Evolutionary conservation across 1,140 invertebrate species (phyloP).

Genomic region (Lysiphlebus fabarum): DNA sequence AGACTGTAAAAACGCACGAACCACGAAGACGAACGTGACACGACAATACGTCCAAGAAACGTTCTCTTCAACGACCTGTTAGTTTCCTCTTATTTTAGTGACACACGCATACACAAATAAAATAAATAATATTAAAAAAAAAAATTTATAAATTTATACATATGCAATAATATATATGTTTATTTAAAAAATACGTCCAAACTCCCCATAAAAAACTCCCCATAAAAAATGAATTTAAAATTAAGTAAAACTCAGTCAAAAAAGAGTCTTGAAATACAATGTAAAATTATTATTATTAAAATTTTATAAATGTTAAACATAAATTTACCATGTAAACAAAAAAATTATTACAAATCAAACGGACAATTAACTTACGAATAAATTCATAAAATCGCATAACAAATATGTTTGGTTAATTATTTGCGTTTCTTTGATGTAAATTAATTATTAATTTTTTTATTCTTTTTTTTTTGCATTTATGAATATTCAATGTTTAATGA

Average conservation of each 20-base stretch:
- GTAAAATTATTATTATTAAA: background rate
- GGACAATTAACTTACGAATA: conserved; percentile 17
- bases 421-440: background rate
- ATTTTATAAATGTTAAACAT: background rate
- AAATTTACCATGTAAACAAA: conserved; percentile 12
- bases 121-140: too few relatives aligned
- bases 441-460: background rate
- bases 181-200: too few relatives aligned
- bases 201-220: too few relatives aligned
- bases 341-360: conserved; percentile 17
- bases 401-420: conserved; percentile 6
- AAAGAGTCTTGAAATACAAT: too few relatives aligned
- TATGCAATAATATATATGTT: conserved; percentile 1
- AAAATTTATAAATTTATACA: conserved; percentile 1
- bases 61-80: conserved; percentile 9
- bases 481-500: conserved; percentile 1
- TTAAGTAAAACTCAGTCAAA: too few relatives aligned
- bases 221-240: too few relatives aligned
- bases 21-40: conserved; percentile 26
- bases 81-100: conserved; percentile 7
- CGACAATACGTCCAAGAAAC: conserved; percentile 24
- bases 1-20: conserved; percentile 29
- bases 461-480: conserved; percentile 5
- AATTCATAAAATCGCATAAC: conserved; percentile 13
- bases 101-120: conserved; percentile 8